Base-by-base conservation (phyloP, 2,888 invertebrate species). In the Rosalia funebris region DNA sequence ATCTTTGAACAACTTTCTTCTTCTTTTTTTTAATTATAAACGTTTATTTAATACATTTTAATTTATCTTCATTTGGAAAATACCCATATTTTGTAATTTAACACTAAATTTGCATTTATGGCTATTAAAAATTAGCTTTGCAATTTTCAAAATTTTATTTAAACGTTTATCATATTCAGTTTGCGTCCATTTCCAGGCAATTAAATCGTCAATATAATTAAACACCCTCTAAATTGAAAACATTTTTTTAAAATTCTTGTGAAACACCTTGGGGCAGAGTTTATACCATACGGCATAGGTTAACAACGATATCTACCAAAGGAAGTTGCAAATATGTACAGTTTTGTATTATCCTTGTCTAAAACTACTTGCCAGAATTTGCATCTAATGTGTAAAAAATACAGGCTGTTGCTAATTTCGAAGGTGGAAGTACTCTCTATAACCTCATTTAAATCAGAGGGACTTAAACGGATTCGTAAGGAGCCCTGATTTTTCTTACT, bases 121-220 rank as follows among this genome's bases (percentile, higher is more conserved):
- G 37, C 25, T 16, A 54, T 69, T 69, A 46, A 71, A 71, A 58
- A 54, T 70, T 45, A 54, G 56, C 50, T 41, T 42, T 10, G 68
- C 68, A 57, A 57, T 37, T 44, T 63, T n/a, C 15, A 71, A 46
- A 17, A 46, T 32, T 10, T 46, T 32, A 12, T 14, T 4, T 31
- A 46, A 31, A 3, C 16, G 31, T 31, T 32, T 7, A 16, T 70
- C 56, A 36, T 69, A 69, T 53, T 74, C 63, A 32, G 64, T 52
- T 62, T 65, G 17, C 10, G 55, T 69, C 47, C 68, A 57, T 14
- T 65, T 68, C 60, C 58, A 65, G 16, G 72, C 62, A 15, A 69
- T 55, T 15, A 70, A 45, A 34, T 70, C 69, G 45, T 71, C 72
- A 16, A 71, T 71, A 71, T 12, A 70, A 58, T 46, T 65, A 50